Evolutionary conservation across 2,113 vertebrate species (phyloP).

Genomic region (Melanocharis versteri): DNA sequence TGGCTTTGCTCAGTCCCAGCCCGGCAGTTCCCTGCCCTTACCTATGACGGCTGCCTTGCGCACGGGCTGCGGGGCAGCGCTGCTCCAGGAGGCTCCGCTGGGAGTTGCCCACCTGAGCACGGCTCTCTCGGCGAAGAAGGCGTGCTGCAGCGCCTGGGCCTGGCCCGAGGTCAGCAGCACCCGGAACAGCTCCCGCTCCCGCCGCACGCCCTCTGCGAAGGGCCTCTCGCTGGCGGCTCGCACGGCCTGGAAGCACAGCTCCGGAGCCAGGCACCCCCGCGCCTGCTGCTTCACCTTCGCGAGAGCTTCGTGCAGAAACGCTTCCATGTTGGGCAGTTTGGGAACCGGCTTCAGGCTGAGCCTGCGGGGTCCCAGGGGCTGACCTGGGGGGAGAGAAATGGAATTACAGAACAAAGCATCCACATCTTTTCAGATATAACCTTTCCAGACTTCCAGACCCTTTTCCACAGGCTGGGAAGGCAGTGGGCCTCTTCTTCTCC

Average conservation of each 20-base stretch:
- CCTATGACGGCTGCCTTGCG: conserved; percentile 83
- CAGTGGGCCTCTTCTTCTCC: not conserved
- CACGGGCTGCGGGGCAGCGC: conserved; percentile 69
- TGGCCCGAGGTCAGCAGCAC: conserved; percentile 81
- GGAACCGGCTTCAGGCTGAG: conserved; percentile 69
- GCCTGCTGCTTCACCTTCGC: conserved; percentile 67
- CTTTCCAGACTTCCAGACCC: not conserved
- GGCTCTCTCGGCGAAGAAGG: conserved; percentile 83
- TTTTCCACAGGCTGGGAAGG: not conserved
- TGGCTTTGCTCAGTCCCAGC: rapidly evolving
- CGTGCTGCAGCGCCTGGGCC: conserved; percentile 84
- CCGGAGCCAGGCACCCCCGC: conserved; percentile 78
- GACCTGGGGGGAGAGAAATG: conserved; percentile 55
- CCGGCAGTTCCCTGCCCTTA: conserved; percentile 26
- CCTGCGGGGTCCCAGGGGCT: conserved; percentile 72
- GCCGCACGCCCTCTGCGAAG: conserved; percentile 74
- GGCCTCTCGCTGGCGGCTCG: conserved; percentile 74
- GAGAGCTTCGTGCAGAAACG: conserved; percentile 69
- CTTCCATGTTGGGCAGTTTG: conserved; percentile 65
- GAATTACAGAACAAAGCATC: not conserved
- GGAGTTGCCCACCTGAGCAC: conserved; percentile 78
- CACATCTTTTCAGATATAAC: not conserved
- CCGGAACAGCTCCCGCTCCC: conserved; percentile 77
- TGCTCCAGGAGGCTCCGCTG: conserved; percentile 81
- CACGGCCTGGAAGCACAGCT: conserved; percentile 83